These are phyloP conservation scores for Ramazzottius varieornatus DNA, from an alignment of 2,888 invertebrate species.

Conservation along the genomic window DNA sequence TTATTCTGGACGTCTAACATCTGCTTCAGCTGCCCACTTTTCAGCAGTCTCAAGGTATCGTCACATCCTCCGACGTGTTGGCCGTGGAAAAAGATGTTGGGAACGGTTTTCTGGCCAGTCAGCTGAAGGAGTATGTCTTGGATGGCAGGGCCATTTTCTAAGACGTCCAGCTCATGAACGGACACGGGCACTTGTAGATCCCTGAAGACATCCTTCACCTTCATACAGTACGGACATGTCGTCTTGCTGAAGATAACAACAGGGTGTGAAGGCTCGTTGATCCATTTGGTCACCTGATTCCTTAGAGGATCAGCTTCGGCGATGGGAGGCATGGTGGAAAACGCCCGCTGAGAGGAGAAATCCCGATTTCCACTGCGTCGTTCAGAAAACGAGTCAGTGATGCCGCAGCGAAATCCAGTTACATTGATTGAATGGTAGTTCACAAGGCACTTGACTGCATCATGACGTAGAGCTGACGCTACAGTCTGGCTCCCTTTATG, in stretches of 20 bases:
- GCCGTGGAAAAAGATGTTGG: slow-evolving; percentile 29
- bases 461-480: no score
- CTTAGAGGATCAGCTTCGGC: no score
- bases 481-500: no score
- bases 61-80: slow-evolving; percentile 29
- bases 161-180: slow-evolving; percentile 24
- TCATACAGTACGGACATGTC: slow-evolving; percentile 26
- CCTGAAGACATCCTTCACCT: slow-evolving; percentile 27
- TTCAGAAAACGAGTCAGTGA: no score
- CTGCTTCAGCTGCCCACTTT: slow-evolving; percentile 13
- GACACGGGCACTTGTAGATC: slow-evolving; percentile 18
- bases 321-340: no score
- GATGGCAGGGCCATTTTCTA: slow-evolving; percentile 23
- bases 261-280: background rate
- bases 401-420: no score
- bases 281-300: background rate
- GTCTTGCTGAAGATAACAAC: slow-evolving; percentile 30
- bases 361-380: no score
- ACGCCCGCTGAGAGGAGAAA: no score
- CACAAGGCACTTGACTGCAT: no score
- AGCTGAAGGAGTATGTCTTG: slow-evolving; percentile 23
- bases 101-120: slow-evolving; percentile 28
- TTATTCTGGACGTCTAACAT: background rate
- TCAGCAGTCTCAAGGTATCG: slow-evolving; percentile 22
- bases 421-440: no score